These are phyloP conservation scores for Archocentrus centrarchus DNA, from an alignment of 2,113 vertebrate genomes.

Conservation along the genomic window DNA sequence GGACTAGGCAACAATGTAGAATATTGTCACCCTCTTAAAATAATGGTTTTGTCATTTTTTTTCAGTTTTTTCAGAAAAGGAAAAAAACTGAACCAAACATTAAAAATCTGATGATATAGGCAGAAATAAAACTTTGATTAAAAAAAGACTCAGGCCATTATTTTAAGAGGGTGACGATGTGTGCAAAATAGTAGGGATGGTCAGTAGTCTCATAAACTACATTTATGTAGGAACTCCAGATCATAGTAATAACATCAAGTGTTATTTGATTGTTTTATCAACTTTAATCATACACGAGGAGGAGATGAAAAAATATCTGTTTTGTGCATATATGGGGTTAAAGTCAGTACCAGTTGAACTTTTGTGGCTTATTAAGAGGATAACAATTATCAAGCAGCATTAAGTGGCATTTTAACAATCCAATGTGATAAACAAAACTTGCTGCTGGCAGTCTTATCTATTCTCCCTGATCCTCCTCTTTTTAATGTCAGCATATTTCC, in stretches of 20 bases:
- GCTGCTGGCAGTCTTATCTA: conserved; percentile 47
- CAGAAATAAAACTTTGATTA: no score
- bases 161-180: no score
- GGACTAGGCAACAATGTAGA: conserved; percentile 11
- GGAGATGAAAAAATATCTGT: no score
- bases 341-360: neutral
- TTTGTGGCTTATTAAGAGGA: neutral
- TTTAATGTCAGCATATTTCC: conserved; percentile 50
- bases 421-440: conserved; percentile 33
- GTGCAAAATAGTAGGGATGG: conserved; percentile 18
- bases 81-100: no score
- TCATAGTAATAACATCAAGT: neutral
- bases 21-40: neutral
- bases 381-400: conserved; percentile 15
- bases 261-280: neutral
- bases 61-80: no score
- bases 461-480: conserved; percentile 15
- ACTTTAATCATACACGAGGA: no score
- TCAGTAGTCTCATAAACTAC: neutral
- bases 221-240: neutral
- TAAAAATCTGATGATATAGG: no score
- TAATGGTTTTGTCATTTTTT: no score
- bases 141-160: no score
- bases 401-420: conserved; percentile 35
- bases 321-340: neutral